Base-by-base conservation (phyloP, 2,888 invertebrate genomes). In the Formica aserva region DNA sequence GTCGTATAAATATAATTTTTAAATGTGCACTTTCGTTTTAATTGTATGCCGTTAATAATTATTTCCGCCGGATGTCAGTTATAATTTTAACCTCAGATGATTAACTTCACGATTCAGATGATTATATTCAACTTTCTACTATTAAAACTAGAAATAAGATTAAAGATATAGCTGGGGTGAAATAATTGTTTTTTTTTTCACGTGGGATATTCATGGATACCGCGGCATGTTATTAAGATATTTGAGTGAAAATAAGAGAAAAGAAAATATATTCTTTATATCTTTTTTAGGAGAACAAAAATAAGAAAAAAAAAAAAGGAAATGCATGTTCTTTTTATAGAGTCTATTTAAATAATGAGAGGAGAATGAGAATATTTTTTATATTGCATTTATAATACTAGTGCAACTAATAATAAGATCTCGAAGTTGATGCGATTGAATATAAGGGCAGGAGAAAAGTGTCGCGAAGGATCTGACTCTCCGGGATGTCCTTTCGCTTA, bases 401-500 rank as follows among this genome's bases (percentile, higher is more conserved):
- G 18, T 4, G 15, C 32, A 18, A 62, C 5, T 9, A 18, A 15
- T 15, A 55, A 4, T 8, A 52, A 32, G 22, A 26, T 32, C 32
- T 35, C n/a, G n/a, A 63, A 65, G 5, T 63, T 45, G 26, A 55
- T 69, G 5, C 38, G 45, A 18, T n/a, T 62, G 26, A n/a, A n/a
- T 38, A 18, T 18, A 57, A 75, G 32, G 15, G 8, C 22, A 35
- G 18, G 13, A 71, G 22, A 8, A 60, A 71, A 26, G 15, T 75
- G 52, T 66, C 48, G 18, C 67, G 66, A 85, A 63, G 72, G 75
- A 85, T 86, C 71, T 35, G 72, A 62, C 71, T 82, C 83, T 81
- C 55, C 22, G 83, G 80, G 81, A 84, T 83, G 78, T 86, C 89
- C 89, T 89, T 71, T 88, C 88, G 89, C 89, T 89, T 89, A 87